Evolutionary conservation across 2,888 invertebrate species (phyloP).

Genomic region (Hylaea fasciaria): DNA sequence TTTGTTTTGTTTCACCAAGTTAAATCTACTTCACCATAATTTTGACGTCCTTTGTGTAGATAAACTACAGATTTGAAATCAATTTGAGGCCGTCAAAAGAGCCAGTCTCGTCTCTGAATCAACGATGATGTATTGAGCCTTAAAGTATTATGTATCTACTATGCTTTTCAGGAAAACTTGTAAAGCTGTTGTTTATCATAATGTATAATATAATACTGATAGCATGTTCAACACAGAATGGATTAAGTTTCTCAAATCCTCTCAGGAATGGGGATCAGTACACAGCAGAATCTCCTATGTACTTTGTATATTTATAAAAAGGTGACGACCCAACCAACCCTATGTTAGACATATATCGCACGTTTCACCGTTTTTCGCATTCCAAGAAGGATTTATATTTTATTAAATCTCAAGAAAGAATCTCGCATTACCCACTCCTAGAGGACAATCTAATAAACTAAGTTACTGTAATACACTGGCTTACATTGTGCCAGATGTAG

Average conservation of each 20-base stretch:
- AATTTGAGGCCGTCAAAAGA: too few species aligned
- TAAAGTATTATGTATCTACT: too few species aligned
- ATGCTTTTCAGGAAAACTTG: too few species aligned
- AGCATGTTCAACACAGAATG: too few species aligned
- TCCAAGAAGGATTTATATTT: conserved; percentile 32
- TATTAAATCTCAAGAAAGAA: conserved; percentile 29
- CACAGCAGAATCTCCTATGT: too few species aligned
- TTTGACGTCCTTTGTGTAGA: neutral
- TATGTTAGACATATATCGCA: conserved; percentile 29
- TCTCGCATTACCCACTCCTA: conserved; percentile 15
- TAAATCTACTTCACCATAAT: neutral
- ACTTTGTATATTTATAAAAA: conserved; percentile 13
- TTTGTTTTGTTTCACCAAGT: neutral
- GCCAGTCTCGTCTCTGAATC: too few species aligned
- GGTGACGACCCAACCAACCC: conserved; percentile 3
- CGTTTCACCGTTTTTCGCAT: conserved; percentile 22
- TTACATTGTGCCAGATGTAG: too few species aligned
- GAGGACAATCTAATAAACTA: conserved; percentile 12
- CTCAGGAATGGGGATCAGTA: too few species aligned
- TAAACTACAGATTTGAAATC: too few species aligned
- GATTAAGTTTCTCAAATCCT: neutral
- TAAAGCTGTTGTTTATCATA: too few species aligned
- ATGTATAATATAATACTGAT: too few species aligned
- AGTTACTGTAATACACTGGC: conserved; percentile 11
- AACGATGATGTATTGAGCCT: too few species aligned